Evolutionary conservation across 2,797 vertebrate genomes (phyloP), one percentile per base, ranked within the genome.

Genomic region (Valencia hispanica): DNA sequence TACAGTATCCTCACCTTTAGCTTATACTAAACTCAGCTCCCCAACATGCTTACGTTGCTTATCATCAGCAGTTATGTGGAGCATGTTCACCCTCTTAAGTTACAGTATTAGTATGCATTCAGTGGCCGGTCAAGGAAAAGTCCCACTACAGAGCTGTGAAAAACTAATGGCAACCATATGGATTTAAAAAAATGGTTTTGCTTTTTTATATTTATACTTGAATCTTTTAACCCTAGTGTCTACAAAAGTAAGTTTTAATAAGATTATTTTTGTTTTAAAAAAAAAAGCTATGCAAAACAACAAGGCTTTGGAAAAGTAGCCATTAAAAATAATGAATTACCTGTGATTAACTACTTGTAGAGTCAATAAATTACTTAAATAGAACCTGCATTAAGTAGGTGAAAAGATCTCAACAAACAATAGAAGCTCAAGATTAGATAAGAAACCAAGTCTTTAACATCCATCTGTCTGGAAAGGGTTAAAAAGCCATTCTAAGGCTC

Each of bases 31-130:
- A 51, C 20, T n/a, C 61, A 25, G 61, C 61, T 39, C 11, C 30
- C 59, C 34, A 65, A 12, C 65, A 27, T 27, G 39, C 65, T 27
- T 14, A 68, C 70, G 45, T 3, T 70, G 34, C 65, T 48, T n/a
- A 53, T 59, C 50, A 57, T 80, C 80, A 79, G 79, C 71, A 69
- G 45, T 51, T 75, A 53, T 55, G 34, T 50, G 48, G 63, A 70
- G 39, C 63, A 83, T 59, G 71, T 68, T 61, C 47, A 22, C 53
- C 43, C 11, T 68, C 65, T 81, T 71, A 59, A 59, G 61, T 79
- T 73, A 74, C 71, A 68, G 70, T 55, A 66, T 53, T 57, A 34
- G 30, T 45, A 30, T 47, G 51, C 34, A 18, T 70, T 30, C 27
- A 18, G 61, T 7, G 68, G 70, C 5, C 53, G 11, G 59, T 25